Conservation (phyloP, 2,113 vertebrate genomes). For the Atherinomorus stipes region DNA sequence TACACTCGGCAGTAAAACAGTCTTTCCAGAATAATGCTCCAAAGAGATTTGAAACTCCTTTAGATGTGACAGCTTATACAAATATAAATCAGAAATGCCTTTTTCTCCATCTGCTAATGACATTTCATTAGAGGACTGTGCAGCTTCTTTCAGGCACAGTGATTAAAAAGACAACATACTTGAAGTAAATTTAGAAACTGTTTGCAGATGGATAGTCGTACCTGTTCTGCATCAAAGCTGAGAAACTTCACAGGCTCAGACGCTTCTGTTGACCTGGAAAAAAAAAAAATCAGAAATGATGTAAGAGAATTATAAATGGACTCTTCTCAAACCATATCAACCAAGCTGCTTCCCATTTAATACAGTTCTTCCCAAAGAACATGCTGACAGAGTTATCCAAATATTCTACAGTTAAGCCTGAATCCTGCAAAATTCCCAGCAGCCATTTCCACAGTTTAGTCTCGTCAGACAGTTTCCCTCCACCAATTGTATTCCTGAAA, state of each 20-base stretch:
- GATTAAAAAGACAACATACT: not conserved
- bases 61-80: not conserved
- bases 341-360: not conserved
- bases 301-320: slow-evolving; percentile 12
- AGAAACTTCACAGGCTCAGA: slow-evolving; percentile 69
- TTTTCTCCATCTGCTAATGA: not conserved
- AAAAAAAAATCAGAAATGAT: slow-evolving; percentile 19
- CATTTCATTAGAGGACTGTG: not conserved
- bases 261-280: slow-evolving; percentile 73
- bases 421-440: slow-evolving; percentile 16
- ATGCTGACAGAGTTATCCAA: slow-evolving; percentile 8
- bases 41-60: not conserved
- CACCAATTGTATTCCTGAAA: slow-evolving; percentile 63
- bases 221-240: slow-evolving; percentile 87
- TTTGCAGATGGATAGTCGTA: slow-evolving; percentile 57
- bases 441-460: slow-evolving; percentile 51
- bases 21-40: no score
- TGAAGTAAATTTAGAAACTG: slow-evolving; percentile 42
- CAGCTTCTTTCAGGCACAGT: no score
- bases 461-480: slow-evolving; percentile 30
- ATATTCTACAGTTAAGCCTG: not conserved
- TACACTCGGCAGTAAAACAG: no score
- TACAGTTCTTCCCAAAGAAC: not conserved
- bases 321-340: not conserved
- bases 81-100: not conserved